Percentiles rank a stretch among this genome's conserved stretches.
Evolutionary conservation across 2,797 vertebrate species (phyloP).

Genomic region (Kryptolebias ocellatus): DNA sequence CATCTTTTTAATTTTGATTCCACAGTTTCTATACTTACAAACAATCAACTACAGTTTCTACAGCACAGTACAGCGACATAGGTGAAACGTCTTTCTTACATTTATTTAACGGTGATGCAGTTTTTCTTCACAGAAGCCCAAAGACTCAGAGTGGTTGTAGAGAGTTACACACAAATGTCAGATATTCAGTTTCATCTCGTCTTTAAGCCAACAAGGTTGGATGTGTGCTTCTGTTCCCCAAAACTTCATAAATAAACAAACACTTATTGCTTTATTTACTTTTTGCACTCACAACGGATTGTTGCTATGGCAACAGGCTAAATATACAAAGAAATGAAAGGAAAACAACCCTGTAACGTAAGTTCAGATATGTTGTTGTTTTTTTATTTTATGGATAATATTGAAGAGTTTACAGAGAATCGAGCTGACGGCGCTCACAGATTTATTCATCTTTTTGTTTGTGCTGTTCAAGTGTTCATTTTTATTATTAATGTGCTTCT

Average conservation of each 20-base stretch:
- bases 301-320: constrained; percentile 70
- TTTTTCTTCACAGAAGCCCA: constrained; percentile 78
- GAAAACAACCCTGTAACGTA: constrained; percentile 82
- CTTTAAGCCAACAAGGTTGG: constrained; percentile 55
- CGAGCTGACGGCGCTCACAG: constrained; percentile 55
- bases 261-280: constrained; percentile 86
- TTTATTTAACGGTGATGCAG: constrained; percentile 79
- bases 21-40: constrained; percentile 85
- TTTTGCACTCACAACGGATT: constrained; percentile 79
- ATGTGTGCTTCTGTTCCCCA: constrained; percentile 66
- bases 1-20: constrained; percentile 77
- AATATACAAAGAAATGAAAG: constrained; percentile 68
- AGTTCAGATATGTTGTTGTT: constrained; percentile 65
- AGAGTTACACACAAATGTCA: constrained; percentile 67
- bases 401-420: constrained; percentile 57
- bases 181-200: constrained; percentile 59
- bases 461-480: constrained; percentile 46
- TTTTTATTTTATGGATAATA: constrained; percentile 53
- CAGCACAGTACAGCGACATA: constrained; percentile 87
- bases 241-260: constrained; percentile 67
- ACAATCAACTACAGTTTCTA: constrained; percentile 91
- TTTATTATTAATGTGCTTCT: constrained; percentile 54
- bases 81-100: constrained; percentile 79
- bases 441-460: constrained; percentile 15
- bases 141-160: constrained; percentile 69